phyloP scores from a whole-genome alignment of 2,797 vertebrate species.

The Liparis tanakae region DNA sequence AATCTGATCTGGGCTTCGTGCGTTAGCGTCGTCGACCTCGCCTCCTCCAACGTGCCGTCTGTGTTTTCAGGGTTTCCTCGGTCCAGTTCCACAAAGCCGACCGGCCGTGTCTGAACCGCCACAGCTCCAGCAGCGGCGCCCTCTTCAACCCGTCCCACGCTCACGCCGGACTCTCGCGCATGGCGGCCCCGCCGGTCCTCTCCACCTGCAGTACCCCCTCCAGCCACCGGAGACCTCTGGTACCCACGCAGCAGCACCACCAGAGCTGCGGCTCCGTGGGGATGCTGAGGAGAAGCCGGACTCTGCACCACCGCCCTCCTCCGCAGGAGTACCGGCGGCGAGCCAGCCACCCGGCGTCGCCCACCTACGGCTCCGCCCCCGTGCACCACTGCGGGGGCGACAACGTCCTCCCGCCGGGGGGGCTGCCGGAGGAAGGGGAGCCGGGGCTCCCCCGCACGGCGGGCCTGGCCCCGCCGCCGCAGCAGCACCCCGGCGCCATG shows the following conservation, averaged over 20 bases:
- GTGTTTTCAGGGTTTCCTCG: conserved; percentile 76
- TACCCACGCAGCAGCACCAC: conserved; percentile 67
- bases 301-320: conserved; percentile 79
- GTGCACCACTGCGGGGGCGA: conserved; percentile 73
- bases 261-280: conserved; percentile 71
- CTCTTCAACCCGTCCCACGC: conserved; percentile 76
- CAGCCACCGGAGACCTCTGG: conserved; percentile 75
- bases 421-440: conserved; percentile 63
- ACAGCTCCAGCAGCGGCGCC: conserved; percentile 83
- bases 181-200: conserved; percentile 64
- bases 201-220: conserved; percentile 84
- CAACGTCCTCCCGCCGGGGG: conserved; percentile 39
- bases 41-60: not conserved
- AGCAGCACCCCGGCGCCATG: conserved; percentile 58
- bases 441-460: conserved; percentile 50
- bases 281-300: conserved; percentile 82
- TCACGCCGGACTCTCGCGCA: conserved; percentile 56
- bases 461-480: conserved; percentile 54
- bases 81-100: conserved; percentile 82
- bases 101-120: conserved; percentile 80
- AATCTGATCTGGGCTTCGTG: not conserved
- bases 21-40: conserved; percentile 8
- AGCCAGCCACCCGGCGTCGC: conserved; percentile 83
- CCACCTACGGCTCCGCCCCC: conserved; percentile 79
- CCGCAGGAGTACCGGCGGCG: conserved; percentile 80